These are phyloP conservation scores for Nyctibius grandis DNA, from an alignment of 2,797 vertebrate species.

Conservation along the genomic window DNA sequence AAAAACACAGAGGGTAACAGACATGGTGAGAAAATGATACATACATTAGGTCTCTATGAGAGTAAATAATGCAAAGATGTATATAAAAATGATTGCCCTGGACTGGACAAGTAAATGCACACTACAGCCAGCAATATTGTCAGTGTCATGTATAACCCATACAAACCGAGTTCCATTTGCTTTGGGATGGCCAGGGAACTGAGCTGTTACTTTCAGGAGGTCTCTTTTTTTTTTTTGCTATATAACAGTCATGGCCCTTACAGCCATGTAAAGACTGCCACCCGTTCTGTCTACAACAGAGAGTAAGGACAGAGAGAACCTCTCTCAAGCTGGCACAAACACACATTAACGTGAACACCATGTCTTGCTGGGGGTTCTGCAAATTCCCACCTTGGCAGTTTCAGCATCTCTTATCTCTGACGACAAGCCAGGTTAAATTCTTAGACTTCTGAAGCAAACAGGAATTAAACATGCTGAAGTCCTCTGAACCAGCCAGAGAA, in stretches of 20 bases:
- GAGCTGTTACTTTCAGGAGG: not conserved
- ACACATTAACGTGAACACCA: not conserved
- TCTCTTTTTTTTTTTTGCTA: not conserved
- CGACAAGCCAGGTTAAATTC: not conserved
- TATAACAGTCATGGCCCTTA: not conserved
- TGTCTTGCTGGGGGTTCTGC: not conserved
- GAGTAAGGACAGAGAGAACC: not conserved
- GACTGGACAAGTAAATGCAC: slow-evolving; percentile 12
- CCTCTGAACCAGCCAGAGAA: slow-evolving; percentile 7
- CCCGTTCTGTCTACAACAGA: not conserved
- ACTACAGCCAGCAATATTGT: not conserved
- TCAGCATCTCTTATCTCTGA: not conserved
- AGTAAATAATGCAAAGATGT: slow-evolving; percentile 71
- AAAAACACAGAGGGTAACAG: slow-evolving; percentile 87
- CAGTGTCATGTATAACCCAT: not conserved
- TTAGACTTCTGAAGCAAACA: not conserved
- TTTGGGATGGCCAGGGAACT: not conserved
- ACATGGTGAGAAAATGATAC: slow-evolving; percentile 80
- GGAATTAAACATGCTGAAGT: not conserved
- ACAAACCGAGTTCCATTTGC: not conserved
- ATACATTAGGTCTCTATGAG: slow-evolving; percentile 73
- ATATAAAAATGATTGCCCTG: slow-evolving; percentile 67
- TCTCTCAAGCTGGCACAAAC: not conserved
- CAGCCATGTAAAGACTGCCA: not conserved
- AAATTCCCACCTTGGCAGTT: not conserved